phyloP scores from a whole-genome alignment of 2,113 vertebrate genomes.

The Gymnogyps californianus region DNA sequence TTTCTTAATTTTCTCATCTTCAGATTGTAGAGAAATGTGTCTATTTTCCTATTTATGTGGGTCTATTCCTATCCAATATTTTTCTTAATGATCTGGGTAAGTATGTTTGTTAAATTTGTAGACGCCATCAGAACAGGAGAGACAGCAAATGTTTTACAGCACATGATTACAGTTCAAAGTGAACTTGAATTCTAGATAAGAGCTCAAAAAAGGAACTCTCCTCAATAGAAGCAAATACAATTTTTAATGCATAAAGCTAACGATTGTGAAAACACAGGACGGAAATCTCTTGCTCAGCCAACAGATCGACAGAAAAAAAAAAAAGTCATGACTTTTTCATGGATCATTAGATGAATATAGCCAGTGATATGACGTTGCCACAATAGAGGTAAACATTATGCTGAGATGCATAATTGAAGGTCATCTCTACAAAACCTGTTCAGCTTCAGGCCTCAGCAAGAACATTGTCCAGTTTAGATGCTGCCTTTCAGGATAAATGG shows the following conservation, averaged over 20 bases:
- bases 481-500: neutral
- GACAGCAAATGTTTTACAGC: neutral
- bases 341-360: neutral
- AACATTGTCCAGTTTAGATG: neutral
- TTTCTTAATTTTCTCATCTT: neutral
- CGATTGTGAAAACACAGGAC: neutral
- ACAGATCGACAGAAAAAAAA: neutral
- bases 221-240: neutral
- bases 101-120: neutral
- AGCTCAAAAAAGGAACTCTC: neutral
- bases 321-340: neutral
- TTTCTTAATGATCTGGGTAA: neutral
- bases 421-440: neutral
- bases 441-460: neutral
- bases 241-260: neutral
- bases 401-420: neutral
- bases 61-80: neutral
- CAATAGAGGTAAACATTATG: neutral
- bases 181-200: neutral
- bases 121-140: neutral
- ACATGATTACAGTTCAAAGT: neutral
- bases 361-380: neutral
- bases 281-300: neutral
- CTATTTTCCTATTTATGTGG: neutral
- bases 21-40: neutral